Conservation (phyloP, 2,113 vertebrate genomes). For the Irena cyanogastra region DNA sequence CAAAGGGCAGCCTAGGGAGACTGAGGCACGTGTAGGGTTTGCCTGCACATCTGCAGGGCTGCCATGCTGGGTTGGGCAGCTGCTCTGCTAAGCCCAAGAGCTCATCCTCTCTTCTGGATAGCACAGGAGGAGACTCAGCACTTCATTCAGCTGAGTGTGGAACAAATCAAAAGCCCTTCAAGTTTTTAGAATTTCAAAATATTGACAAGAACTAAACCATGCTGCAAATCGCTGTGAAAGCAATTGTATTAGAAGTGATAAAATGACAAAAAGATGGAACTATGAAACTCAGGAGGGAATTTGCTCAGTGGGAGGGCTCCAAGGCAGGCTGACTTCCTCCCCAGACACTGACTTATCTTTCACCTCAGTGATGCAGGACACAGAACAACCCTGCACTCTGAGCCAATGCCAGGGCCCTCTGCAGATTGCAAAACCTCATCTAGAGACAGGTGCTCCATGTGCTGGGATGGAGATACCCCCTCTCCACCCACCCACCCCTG, state of each 20-base stretch:
- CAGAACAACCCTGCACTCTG: not conserved
- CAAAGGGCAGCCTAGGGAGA: not conserved
- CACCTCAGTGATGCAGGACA: not conserved
- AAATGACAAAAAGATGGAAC: not conserved
- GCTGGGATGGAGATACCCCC: not conserved
- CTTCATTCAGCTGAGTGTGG: not conserved
- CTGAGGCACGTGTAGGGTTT: accelerated
- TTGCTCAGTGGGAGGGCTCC: not conserved
- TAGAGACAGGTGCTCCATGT: not conserved
- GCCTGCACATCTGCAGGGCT: not conserved
- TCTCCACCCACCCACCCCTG: not conserved
- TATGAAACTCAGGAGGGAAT: not conserved
- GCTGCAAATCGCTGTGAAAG: not conserved
- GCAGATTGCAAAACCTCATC: not conserved
- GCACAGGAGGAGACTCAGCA: not conserved
- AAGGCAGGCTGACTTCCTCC: not conserved
- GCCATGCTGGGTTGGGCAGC: not conserved
- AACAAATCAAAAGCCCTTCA: not conserved
- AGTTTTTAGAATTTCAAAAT: not conserved
- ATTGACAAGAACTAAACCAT: not conserved
- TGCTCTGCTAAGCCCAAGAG: not conserved
- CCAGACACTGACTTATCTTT: not conserved
- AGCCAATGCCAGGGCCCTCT: accelerated
- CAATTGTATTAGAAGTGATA: not conserved
- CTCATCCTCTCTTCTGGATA: accelerated